Percentiles rank a stretch among this genome's conserved stretches.
Evolutionary conservation across 1,140 invertebrate species (phyloP).

Genomic region (Megalopta genalis): DNA sequence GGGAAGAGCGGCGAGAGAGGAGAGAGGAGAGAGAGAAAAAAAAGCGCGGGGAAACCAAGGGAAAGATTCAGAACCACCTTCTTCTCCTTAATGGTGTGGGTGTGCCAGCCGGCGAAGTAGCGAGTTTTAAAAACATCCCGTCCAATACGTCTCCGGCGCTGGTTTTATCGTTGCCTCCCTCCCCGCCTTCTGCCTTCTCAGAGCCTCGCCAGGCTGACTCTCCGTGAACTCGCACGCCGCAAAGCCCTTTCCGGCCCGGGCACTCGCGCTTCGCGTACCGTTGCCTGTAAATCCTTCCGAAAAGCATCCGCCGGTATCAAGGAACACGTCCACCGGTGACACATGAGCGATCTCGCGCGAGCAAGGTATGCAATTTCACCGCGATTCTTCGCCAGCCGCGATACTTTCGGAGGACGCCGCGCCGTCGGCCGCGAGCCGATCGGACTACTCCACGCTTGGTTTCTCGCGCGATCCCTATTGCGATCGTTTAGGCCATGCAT

Average conservation of each 20-base stretch:
- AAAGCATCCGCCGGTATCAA: constrained; percentile 59
- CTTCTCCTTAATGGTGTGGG: constrained; percentile 63
- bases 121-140: constrained; percentile 71
- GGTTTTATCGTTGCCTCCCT: constrained; percentile 58
- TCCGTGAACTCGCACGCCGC: constrained; percentile 43
- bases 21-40: constrained; percentile 1
- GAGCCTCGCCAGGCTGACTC: constrained; percentile 9
- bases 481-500: too few species aligned
- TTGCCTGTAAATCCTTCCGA: constrained; percentile 56
- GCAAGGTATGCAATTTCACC: constrained; percentile 49
- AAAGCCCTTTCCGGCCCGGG: constrained; percentile 39
- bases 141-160: constrained; percentile 52
- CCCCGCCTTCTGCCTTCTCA: not conserved
- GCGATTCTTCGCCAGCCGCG: constrained; percentile 25
- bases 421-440: too few species aligned
- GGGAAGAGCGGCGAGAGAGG: constrained; percentile 30
- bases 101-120: constrained; percentile 55
- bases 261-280: constrained; percentile 55
- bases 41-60: not conserved
- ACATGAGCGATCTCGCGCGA: constrained; percentile 46
- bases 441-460: not conserved
- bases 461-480: too few species aligned
- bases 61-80: constrained; percentile 45
- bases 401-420: not conserved
- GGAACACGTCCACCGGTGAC: constrained; percentile 54